phyloP scores from a whole-genome alignment of 2,113 vertebrate genomes.

The Rostratula benghalensis region DNA sequence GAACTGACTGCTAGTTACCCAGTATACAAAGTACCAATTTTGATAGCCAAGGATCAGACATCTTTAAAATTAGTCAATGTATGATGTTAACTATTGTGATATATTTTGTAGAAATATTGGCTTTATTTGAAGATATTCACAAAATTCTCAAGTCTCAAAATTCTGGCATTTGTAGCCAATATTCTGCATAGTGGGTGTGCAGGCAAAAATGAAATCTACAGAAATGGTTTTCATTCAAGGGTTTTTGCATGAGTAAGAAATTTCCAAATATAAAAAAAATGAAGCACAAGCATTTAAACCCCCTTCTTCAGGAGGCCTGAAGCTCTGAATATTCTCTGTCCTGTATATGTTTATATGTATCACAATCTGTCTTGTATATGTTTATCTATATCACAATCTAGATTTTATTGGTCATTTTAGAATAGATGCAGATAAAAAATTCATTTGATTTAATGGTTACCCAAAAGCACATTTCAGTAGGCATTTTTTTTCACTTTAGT shows the following conservation, averaged over 20 bases:
- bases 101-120: neutral
- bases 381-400: neutral
- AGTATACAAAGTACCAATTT: neutral
- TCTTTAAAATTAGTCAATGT: neutral
- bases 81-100: neutral
- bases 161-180: neutral
- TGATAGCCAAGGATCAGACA: neutral
- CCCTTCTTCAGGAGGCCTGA: neutral
- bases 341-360: too few relatives aligned
- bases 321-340: neutral
- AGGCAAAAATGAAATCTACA: neutral
- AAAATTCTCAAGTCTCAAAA: neutral
- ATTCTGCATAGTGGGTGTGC: neutral
- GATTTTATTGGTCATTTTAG: neutral
- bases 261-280: neutral
- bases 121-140: neutral
- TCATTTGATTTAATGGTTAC: neutral
- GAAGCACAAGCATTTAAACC: neutral
- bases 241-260: neutral
- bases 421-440: neutral
- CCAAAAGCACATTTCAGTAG: neutral
- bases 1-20: neutral
- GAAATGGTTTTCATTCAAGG: neutral
- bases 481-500: rapidly evolving
- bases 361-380: neutral